Conservation (phyloP, 2,113 vertebrate genomes). For the Conger conger region DNA sequence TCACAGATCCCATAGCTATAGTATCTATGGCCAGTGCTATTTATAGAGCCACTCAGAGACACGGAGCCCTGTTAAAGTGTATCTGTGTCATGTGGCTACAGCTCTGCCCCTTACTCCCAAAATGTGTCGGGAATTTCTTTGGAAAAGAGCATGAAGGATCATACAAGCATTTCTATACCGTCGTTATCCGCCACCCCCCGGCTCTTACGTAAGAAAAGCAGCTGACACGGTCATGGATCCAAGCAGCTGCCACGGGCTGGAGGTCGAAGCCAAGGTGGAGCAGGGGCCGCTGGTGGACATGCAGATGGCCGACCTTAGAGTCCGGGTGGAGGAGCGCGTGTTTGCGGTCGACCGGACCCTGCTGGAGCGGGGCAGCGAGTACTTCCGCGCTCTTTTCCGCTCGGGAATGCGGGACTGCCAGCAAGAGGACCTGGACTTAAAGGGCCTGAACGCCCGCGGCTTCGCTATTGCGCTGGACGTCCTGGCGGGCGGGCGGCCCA, state of each 20-base stretch:
- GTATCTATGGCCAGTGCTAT: slow-evolving; percentile 21
- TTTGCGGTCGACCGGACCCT: slow-evolving; percentile 76
- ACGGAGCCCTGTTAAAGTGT: neutral
- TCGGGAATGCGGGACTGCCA: slow-evolving; percentile 86
- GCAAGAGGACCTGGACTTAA: slow-evolving; percentile 74
- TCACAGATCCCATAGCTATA: neutral
- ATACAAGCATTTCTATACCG: neutral
- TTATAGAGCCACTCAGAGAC: neutral
- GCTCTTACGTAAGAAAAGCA: neutral
- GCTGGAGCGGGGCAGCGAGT: slow-evolving; percentile 78
- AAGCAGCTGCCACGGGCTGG: slow-evolving; percentile 9
- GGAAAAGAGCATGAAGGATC: neutral
- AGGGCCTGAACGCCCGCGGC: slow-evolving; percentile 66
- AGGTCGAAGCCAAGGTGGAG: neutral
- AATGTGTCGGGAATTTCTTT: neutral
- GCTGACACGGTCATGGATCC: slow-evolving; percentile 4
- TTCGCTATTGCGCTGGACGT: slow-evolving; percentile 74
- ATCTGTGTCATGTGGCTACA: neutral
- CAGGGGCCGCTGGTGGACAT: neutral
- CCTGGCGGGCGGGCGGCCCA: slow-evolving; percentile 68
- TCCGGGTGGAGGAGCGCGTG: slow-evolving; percentile 71
- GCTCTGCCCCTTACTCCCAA: neutral
- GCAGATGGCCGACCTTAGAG: slow-evolving; percentile 41
- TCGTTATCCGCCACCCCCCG: neutral
- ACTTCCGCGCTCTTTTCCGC: slow-evolving; percentile 85